Base-by-base conservation (phyloP, 64 coral and sea anemone genomes). In the Actinia equina region DNA sequence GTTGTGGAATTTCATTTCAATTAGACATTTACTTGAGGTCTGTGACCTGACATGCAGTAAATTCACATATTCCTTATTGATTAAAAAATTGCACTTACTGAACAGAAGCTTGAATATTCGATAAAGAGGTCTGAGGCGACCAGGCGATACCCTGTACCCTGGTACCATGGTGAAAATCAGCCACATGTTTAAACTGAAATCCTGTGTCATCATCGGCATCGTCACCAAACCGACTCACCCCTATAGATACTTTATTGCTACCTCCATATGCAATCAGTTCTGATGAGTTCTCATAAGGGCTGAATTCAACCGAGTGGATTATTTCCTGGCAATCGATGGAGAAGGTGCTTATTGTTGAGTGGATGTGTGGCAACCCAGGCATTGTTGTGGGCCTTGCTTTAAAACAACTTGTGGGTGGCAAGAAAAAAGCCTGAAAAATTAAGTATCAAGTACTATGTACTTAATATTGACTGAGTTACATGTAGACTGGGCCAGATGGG, bases 181-280 rank as follows among this genome's bases (percentile, higher is more conserved):
- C 86, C 42, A 95, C 77, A 86, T 95, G 96, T 52, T 98, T 85
- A 88, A 98, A 98, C 88, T 91, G 88, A 27, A 98, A 95, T 7
- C 85, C 51, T n/a, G 61, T 49, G 25, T 91, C 88, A 42, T 94
- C 86, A 23, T 82, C 52, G 60, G 93, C 86, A 53, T 98, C 96
- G 9, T 95, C 96, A 27, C 88, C 87, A 89, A 98, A 98, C 16
- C 63, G 88, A 88, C 96, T 95, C 20, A 92, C 59, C 17, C 93
- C 90, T 17, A 98, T 9, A 4, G 89, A 77, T 59, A 98, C 90
- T 53, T 90, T 82, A 67, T 93, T 95, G 6, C 94, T 88, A 1
- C 96, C 96, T 23, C 96, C 93, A 90, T 95, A 98, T 16, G 93
- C 90, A 89, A 98, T 94, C 19, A 98, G 60, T 20, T 90, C 85